Evolutionary conservation across 2,113 vertebrate species (phyloP), one percentile per base, ranked within the genome.

Genomic region (Fulica atra): DNA sequence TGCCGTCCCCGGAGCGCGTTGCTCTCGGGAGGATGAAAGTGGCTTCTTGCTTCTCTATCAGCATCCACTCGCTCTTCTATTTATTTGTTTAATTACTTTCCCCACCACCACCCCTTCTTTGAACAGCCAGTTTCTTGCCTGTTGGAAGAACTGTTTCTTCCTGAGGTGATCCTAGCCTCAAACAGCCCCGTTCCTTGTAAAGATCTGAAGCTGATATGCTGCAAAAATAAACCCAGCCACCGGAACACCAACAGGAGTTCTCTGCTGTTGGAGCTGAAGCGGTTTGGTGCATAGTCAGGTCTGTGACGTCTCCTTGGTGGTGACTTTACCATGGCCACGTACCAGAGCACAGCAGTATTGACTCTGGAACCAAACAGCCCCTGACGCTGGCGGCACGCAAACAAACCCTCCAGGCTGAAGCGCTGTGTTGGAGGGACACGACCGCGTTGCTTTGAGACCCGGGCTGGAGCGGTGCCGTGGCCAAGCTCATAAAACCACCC

Each of bases 401-500:
- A 26, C 40, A 29, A 36, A 25, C n/a, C 59, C 76, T 70, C 0
- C 0, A 24, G 89, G 60, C 59, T 50, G 28, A 36, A 40, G 48
- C 20, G 50, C 71, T 81, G 42, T 2, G 0, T 36, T 61, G 16
- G 59, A 80, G 82, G 53, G 70, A 4, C 28, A 2, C 1, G 26
- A 71, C 66, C 51, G 0, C 0, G 0, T 56, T 35, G 66, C 63
- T 88, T 48, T 65, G 81, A 77, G 69, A 74, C 72, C 60, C 40
- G 9, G n/a, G 68, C 86, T 92, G 91, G 92, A 86, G 36, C 18
- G 2, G 25, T 74, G 23, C 72, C 13, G 2, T 1, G 53, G 73
- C 89, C 86, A 53, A 57, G 77, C 81, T 74, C 71, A 44, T 95
- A 84, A 95, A 95, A 81, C 65, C 69, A 61, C 61, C 38, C 70